Conservation (phyloP, 2,888 invertebrate species). For the Mythimna ferrago region DNA sequence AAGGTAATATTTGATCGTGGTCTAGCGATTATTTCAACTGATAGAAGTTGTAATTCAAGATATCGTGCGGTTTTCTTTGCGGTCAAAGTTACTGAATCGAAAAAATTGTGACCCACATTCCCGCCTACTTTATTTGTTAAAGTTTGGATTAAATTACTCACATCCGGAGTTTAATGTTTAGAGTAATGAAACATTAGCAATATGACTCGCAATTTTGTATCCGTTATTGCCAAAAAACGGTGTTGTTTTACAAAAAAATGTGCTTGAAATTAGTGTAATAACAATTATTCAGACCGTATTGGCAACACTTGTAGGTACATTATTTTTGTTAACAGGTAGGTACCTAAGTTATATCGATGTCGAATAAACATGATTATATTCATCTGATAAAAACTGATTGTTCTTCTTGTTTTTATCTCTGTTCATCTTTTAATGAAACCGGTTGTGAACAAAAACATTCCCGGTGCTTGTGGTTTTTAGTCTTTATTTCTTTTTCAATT, state of each 20-base stretch:
- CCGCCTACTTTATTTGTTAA: conserved; percentile 27
- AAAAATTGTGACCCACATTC: conserved; percentile 49
- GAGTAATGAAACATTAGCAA: conserved; percentile 26
- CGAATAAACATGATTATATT: neutral
- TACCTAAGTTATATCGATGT: neutral
- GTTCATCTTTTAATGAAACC: neutral
- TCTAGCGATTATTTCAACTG: conserved; percentile 46
- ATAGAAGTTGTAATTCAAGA: conserved; percentile 48
- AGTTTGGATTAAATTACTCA: conserved; percentile 42
- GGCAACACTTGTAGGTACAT: neutral
- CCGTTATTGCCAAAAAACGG: conserved; percentile 16
- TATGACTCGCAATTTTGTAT: conserved; percentile 17
- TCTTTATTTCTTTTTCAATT: no score
- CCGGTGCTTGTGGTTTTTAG: neutral
- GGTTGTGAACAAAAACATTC: neutral
- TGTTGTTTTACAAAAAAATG: neutral
- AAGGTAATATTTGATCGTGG: conserved; percentile 59
- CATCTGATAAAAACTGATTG: neutral
- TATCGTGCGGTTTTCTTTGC: conserved; percentile 46
- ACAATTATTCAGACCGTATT: neutral
- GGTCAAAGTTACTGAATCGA: conserved; percentile 56
- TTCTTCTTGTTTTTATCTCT: neutral
- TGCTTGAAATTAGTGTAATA: neutral
- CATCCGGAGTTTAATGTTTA: conserved; percentile 53
- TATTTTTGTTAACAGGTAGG: neutral